Conservation (phyloP, 2,113 vertebrate species). For the Brienomyrus longianalis region DNA sequence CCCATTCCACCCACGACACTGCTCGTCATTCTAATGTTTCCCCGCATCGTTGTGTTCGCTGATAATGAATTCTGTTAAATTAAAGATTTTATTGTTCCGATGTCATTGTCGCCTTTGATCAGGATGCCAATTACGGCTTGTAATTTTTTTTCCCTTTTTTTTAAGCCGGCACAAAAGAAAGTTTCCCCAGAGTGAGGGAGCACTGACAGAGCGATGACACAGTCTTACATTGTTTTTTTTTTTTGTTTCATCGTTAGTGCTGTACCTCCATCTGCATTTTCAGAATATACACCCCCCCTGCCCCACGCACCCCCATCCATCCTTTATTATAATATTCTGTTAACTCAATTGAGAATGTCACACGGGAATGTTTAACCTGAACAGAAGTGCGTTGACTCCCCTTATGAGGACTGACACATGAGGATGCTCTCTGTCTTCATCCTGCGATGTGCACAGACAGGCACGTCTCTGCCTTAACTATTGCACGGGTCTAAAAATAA, state of each 20-base stretch:
- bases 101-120: constrained; percentile 76
- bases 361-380: constrained; percentile 92
- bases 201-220: constrained; percentile 88
- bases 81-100: constrained; percentile 95
- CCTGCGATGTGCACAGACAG: constrained; percentile 89
- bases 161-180: constrained; percentile 52
- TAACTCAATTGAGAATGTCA: constrained; percentile 96
- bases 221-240: constrained; percentile 68
- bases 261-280: constrained; percentile 74
- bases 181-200: constrained; percentile 63
- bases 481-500: constrained; percentile 74
- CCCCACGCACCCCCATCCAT: constrained; percentile 44
- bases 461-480: constrained; percentile 79
- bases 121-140: constrained; percentile 85
- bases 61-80: constrained; percentile 96
- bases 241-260: constrained; percentile 68
- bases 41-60: constrained; percentile 79
- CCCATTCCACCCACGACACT: constrained; percentile 71
- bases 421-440: constrained; percentile 90
- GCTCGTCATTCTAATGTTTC: constrained; percentile 64
- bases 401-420: constrained; percentile 95
- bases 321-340: constrained; percentile 84
- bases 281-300: constrained; percentile 53
- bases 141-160: constrained; percentile 70
- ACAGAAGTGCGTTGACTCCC: constrained; percentile 91